These are phyloP conservation scores for Drosophila bifasciata DNA, from an alignment of 1,140 invertebrate genomes.

Conservation along the genomic window DNA sequence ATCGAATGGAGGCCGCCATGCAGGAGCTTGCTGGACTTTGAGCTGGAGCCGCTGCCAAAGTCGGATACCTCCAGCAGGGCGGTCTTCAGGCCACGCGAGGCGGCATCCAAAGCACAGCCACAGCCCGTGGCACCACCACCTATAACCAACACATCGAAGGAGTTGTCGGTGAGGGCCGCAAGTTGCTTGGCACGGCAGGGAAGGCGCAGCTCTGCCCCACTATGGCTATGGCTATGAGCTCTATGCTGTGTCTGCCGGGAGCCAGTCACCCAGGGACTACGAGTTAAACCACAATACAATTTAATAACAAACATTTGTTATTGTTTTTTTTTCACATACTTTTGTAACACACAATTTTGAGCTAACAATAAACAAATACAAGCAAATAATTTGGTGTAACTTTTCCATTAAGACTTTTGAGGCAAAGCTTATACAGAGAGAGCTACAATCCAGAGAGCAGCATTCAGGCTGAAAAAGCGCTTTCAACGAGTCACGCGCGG, in stretches of 20 bases:
- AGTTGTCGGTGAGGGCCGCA: slow-evolving; percentile 44
- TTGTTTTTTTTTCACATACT: neutral
- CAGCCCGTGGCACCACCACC: slow-evolving; percentile 96
- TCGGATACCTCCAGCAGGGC: slow-evolving; percentile 19
- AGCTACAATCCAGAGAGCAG: too few relatives aligned
- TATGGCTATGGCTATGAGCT: neutral
- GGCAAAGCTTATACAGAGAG: too few relatives aligned
- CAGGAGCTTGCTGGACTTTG: slow-evolving; percentile 31
- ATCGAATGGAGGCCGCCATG: slow-evolving; percentile 13
- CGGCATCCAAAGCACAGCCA: slow-evolving; percentile 86
- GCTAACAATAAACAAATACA: neutral
- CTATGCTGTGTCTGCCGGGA: neutral
- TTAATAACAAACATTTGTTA: neutral
- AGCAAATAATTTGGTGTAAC: too few relatives aligned
- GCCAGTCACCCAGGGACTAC: too few relatives aligned
- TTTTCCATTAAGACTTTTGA: too few relatives aligned
- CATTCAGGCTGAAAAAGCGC: neutral
- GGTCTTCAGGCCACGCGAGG: slow-evolving; percentile 15
- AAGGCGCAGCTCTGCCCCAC: neutral
- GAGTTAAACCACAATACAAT: neutral
- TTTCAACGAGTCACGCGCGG: slow-evolving; percentile 16
- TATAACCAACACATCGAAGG: slow-evolving; percentile 96
- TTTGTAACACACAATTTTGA: neutral
- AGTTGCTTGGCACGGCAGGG: slow-evolving; percentile 6
- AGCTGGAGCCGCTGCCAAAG: slow-evolving; percentile 30